Percentiles rank a stretch among this genome's conserved stretches.
Conservation (phyloP, 1,140 invertebrate genomes). For the Heliconius melpomene region DNA sequence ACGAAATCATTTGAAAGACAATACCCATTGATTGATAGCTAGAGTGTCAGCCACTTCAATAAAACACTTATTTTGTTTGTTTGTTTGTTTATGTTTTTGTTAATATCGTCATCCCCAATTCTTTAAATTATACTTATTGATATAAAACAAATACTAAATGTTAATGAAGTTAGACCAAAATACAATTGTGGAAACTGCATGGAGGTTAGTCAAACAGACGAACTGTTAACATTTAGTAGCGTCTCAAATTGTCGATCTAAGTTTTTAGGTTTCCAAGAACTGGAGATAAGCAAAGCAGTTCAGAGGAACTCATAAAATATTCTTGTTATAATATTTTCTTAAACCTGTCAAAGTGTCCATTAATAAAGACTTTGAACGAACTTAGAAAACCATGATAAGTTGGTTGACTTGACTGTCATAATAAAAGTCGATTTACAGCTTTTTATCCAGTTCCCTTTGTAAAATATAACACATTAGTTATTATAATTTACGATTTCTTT, state of each 20-base stretch:
- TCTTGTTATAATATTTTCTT: slow-evolving; percentile 28
- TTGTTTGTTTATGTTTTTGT: too few relatives aligned
- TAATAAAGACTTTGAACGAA: slow-evolving; percentile 18
- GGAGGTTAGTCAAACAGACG: too few relatives aligned
- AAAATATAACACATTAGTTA: not conserved
- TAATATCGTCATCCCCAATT: too few relatives aligned
- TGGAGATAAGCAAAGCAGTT: slow-evolving; percentile 15
- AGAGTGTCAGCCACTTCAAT: too few relatives aligned
- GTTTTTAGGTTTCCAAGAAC: slow-evolving; percentile 20
- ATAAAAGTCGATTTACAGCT: slow-evolving; percentile 20
- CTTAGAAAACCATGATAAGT: slow-evolving; percentile 8
- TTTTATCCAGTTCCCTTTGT: not conserved
- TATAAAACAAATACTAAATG: too few relatives aligned
- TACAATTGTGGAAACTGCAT: too few relatives aligned
- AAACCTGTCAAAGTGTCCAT: slow-evolving; percentile 25
- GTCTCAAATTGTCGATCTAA: not conserved
- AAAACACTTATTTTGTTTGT: too few relatives aligned
- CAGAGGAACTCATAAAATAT: slow-evolving; percentile 33
- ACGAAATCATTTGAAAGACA: too few relatives aligned
- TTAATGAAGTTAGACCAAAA: too few relatives aligned
- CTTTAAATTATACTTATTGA: too few relatives aligned
- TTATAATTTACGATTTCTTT: not conserved
- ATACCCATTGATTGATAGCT: too few relatives aligned
- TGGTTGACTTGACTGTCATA: slow-evolving; percentile 3
- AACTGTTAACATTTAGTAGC: not conserved